Base-by-base conservation (phyloP, 2,797 vertebrate species). In the Spinus pinus region DNA sequence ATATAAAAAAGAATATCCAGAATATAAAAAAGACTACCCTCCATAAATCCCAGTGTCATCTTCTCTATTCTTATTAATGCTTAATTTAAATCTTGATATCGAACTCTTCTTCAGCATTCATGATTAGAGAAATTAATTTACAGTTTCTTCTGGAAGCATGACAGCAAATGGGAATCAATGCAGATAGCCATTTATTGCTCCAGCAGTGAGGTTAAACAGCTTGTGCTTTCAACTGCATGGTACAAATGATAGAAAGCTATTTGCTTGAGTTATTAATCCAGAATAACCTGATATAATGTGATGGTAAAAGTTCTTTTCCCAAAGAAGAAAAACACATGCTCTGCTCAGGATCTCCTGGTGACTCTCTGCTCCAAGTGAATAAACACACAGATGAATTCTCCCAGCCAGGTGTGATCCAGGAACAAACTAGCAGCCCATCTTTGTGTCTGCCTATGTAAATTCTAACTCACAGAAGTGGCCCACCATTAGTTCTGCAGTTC, bases 41-140 rank as follows among this genome's bases (percentile, higher is more conserved):
- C 66, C 72, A 93, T 93, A 97, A 93, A 96, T 86, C 95, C 86
- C 79, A 93, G 27, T 83, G 66, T 86, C 69, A 84, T 95, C 92
- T 96, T 91, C 50, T 79, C 44, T 96, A 69, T 93, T 95, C 77
- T 95, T 97, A 94, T 92, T 97, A 74, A 96, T 95, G 91, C 73
- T 96, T 97, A 90, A 92, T 88, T 97, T 96, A 97, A 93, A 92
- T 73, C 50, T 93, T 81, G 54, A 81, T 66, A 33, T 78, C n/a
- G 49, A 93, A 73, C 81, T 69, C 61, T 88, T 88, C 50, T 65
- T 81, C n/a, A 95, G 88, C 50, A 47, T 82, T 79, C 75, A 5
- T 25, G 35, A 75, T 53, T 75, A 39, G 58, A 67, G 64, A 87
- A 95, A 90, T 91, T 93, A 87, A 86, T 86, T 84, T 87, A n/a